Evolutionary conservation across 2,888 invertebrate genomes (phyloP), one percentile per base, ranked within the genome.

Genomic region (Ectropis crepuscularia): DNA sequence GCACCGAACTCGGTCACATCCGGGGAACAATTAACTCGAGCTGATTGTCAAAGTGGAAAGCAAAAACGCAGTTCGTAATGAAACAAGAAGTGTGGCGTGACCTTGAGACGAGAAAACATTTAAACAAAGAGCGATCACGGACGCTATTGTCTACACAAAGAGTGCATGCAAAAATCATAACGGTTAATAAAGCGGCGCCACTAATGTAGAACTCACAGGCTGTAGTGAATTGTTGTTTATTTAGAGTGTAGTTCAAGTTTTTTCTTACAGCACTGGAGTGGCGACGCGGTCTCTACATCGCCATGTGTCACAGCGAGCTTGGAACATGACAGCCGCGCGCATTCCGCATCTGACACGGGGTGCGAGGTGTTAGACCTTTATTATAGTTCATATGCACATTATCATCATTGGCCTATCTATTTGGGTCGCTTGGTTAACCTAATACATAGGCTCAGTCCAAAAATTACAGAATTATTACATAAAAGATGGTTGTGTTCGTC

Each of bases 341-440:
- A 91, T 91, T 89, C 89, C 86, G 77, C 79, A 91, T 90, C 88
- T 80, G 90, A 79, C 77, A 77, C 82, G 77, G 78, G 78, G 78
- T 78, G 73, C 60, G 43, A 77, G 54, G 64, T 67, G 16, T 28
- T 28, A 28, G 16, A 28, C 16, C 16, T 69, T 46, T 74, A 71
- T 46, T 74, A 71, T 71, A 69, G 74, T 65, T 68, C 68, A 12
- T 16, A 47, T 16, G 12, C 16, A 47, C 47, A 9, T 10, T 6
- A 45, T 11, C 6, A 6, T 10, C 45, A n/a, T n/a, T 72, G 65
- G 71, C 67, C 72, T 28, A 28, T 28, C 16, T 28, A 28, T 28
- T 28, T 28, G 16, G 16, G 16, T 28, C 4, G 16, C 16, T 28
- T 28, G 16, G 16, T 28, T 28, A 28, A 28, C 16, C 16, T 28